Evolutionary conservation across 2,797 vertebrate genomes (phyloP).

Genomic region (Danio aesculapii): DNA sequence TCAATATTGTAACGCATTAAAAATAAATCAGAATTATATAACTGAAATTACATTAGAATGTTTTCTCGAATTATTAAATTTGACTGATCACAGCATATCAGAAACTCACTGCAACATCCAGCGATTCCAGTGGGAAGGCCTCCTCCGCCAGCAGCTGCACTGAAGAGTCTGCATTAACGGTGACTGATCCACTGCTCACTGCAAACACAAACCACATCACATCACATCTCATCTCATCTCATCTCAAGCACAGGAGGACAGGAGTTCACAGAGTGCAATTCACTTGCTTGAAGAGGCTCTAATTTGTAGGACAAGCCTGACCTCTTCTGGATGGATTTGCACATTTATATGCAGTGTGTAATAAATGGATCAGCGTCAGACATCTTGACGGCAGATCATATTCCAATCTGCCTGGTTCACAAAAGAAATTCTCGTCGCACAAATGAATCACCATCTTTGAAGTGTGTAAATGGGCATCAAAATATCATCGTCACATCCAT

Average conservation of each 20-base stretch:
- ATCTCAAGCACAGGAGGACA: slow-evolving; percentile 13
- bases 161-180: slow-evolving; percentile 90
- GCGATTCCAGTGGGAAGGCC: slow-evolving; percentile 86
- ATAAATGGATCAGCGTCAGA: neutral
- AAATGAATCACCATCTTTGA: neutral
- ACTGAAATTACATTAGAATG: neutral
- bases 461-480: neutral
- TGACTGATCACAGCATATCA: neutral
- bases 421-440: neutral
- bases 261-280: neutral
- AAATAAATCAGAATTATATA: neutral
- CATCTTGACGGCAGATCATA: neutral
- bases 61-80: neutral
- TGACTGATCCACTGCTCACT: slow-evolving; percentile 96
- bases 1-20: neutral
- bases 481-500: neutral
- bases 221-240: neutral
- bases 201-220: slow-evolving; percentile 18
- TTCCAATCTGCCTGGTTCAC: neutral
- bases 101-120: slow-evolving; percentile 89
- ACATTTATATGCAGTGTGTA: neutral
- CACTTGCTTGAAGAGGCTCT: neutral
- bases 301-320: slow-evolving; percentile 24
- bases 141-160: slow-evolving; percentile 93
- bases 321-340: slow-evolving; percentile 41